These are phyloP conservation scores for Drosophila nikananu DNA, from an alignment of 1,140 invertebrate genomes.

Conservation along the genomic window DNA sequence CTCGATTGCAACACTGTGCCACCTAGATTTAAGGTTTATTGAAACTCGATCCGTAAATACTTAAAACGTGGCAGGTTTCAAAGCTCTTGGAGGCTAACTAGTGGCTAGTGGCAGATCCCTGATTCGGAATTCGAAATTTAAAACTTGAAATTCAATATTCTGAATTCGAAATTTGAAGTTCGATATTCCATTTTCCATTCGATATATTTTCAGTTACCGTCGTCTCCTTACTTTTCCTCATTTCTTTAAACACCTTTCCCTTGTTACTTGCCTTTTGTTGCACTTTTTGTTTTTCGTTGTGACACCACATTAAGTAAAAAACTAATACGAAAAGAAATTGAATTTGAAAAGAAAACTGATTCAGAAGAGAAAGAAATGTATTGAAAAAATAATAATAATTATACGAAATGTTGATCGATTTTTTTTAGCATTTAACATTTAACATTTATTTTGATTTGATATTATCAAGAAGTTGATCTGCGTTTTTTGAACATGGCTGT, in stretches of 20 bases:
- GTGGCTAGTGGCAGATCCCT: not conserved
- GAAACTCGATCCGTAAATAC: constrained; percentile 18
- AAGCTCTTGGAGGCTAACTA: constrained; percentile 11
- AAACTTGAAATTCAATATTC: not conserved
- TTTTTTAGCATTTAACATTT: constrained; percentile 43
- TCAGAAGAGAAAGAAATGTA: constrained; percentile 20
- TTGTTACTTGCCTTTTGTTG: constrained; percentile 48
- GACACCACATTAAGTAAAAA: constrained; percentile 19
- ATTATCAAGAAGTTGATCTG: constrained; percentile 94
- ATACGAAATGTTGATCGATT: constrained; percentile 44
- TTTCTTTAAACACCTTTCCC: constrained; percentile 21
- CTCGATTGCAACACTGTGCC: constrained; percentile 31
- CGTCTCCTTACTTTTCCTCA: constrained; percentile 20
- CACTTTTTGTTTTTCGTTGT: constrained; percentile 62
- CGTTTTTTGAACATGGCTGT: constrained; percentile 94
- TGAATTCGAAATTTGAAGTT: constrained; percentile 18
- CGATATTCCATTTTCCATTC: constrained; percentile 1
- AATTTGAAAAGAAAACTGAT: constrained; percentile 7
- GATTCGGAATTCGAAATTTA: constrained; percentile 16
- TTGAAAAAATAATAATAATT: constrained; percentile 19
- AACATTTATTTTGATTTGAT: constrained; percentile 59
- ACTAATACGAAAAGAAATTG: constrained; percentile 2
- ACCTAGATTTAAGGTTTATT: constrained; percentile 43
- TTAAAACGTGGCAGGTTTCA: constrained; percentile 20
- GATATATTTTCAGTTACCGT: constrained; percentile 22